Evolutionary conservation across 2,797 vertebrate species (phyloP), one percentile per base, ranked within the genome.

Genomic region (Ceyx erithaca): DNA sequence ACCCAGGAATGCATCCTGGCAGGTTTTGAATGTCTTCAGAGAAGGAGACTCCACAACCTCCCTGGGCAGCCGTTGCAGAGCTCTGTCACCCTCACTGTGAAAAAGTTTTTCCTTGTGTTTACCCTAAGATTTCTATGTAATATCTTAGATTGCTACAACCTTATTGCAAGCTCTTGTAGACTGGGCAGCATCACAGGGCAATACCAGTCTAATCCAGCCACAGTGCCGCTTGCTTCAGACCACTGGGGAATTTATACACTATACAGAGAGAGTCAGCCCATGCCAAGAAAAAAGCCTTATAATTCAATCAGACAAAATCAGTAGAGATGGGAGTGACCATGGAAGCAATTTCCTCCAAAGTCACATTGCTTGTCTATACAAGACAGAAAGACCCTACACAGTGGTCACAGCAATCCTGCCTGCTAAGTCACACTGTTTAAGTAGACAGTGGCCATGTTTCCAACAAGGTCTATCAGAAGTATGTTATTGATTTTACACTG

Each of bases 311-410:
- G 49, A 4, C 17, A 54, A 89, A 70, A 43, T 23, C 26, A 46
- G 26, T 22, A 57, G 43, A 66, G 18, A n/a, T 22, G n/a, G 7
- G 10, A 46, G 33, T 31, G 48, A 52, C 10, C 17, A 67, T 1
- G 0, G 1, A 55, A 77, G 11, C 9, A 16, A 20, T 79, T 88
- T 52, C 4, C 14, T 85, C 30, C 22, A 2, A 71, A 92, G 28
- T 73, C 21, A 37, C 4, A 4, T 31, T 0, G 0, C 19, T 54
- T 30, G 12, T 35, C 61, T 43, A 4, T 31, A 26, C 31, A 79
- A 52, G 41, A 14, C n/a, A 58, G 46, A 76, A 31, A 49, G 26
- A 86, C 6, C 41, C 54, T 40, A n/a, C 2, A 23, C 18, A n/a
- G 43, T 6, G 26, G 8, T 26, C 49, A 13, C 59, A 45, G 18